These are phyloP conservation scores for Petrosia ficiformis DNA, from an alignment of 37 sponge, comb jelly and placozoan species.

Conservation along the genomic window DNA sequence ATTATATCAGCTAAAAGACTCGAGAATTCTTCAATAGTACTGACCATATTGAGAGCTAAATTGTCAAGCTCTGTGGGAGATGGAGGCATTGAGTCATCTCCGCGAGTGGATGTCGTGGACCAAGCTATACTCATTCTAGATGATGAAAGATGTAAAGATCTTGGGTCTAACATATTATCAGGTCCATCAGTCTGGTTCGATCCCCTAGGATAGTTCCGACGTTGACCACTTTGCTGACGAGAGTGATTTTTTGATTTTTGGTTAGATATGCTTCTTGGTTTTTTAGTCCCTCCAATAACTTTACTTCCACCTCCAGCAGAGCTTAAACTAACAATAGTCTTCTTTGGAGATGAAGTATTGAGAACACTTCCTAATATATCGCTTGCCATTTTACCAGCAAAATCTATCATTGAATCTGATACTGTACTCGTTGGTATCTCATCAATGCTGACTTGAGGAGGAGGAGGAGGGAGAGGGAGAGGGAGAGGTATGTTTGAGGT, in stretches of 20 bases:
- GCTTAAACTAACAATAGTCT: background rate
- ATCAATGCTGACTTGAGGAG: background rate
- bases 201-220: background rate
- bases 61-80: slow-evolving; percentile 63
- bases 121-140: slow-evolving; percentile 59
- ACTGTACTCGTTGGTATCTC: background rate
- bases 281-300: background rate
- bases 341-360: background rate
- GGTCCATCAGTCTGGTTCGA: background rate
- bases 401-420: background rate
- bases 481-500: too few species aligned
- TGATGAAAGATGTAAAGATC: slow-evolving; percentile 7
- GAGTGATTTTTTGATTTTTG: background rate
- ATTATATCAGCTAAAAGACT: slow-evolving; percentile 39
- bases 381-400: background rate
- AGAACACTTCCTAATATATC: background rate
- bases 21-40: slow-evolving; percentile 41
- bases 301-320: background rate
- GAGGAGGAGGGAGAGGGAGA: background rate
- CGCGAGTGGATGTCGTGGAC: slow-evolving; percentile 70
- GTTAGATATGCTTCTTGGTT: background rate
- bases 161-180: background rate
- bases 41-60: slow-evolving; percentile 46
- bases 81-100: slow-evolving; percentile 62
- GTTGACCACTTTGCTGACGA: background rate